Base-by-base conservation (phyloP, 1,140 invertebrate genomes). In the Micrasema longulum region DNA sequence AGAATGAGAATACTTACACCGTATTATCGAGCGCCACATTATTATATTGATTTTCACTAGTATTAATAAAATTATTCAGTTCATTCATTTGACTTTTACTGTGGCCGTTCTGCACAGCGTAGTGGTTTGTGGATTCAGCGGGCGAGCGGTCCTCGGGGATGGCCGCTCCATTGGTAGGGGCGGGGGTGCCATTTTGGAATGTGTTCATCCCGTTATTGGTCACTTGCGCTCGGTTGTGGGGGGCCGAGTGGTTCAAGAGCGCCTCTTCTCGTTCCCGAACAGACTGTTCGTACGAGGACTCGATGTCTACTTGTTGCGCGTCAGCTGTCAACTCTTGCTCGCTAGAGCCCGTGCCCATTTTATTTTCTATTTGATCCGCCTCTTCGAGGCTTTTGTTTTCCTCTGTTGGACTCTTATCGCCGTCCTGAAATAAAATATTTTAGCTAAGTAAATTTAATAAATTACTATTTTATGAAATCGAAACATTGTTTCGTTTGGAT, bases 41-140 rank as follows among this genome's bases (percentile, higher is more conserved):
- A 60, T 71, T 73, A 70, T 65, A 76, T 70, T 72, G 71, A 41
- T 73, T 76, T 43, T 75, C 73, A 70, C 66, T 73, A 67, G 45
- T 66, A 66, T 73, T 76, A 63, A 76, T 72, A 76, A 76, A 73
- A 68, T 66, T 76, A 70, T 70, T 72, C 41, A 76, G 66, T 69
- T 73, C 74, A 26, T 73, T 76, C 41, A 73, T 76, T 71, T 76
- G 68, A 73, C 69, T 73, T 73, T 76, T 76, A 65, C 65, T 73
- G 72, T 76, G 75, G 36, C 75, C 75, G 53, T 76, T 76, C 55
- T 76, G 75, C 20, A 69, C 69, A 26, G 53, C 60, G 22, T 76
- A 73, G 36, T 50, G 57, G 53, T 69, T 75, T 55, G 72, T 75
- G 22, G 69, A 67, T 16, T 68, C 69, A 57, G 18, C 57, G 43